phyloP scores from a whole-genome alignment of 2,888 invertebrate genomes.

The Mesorhabditis spiculigera region DNA sequence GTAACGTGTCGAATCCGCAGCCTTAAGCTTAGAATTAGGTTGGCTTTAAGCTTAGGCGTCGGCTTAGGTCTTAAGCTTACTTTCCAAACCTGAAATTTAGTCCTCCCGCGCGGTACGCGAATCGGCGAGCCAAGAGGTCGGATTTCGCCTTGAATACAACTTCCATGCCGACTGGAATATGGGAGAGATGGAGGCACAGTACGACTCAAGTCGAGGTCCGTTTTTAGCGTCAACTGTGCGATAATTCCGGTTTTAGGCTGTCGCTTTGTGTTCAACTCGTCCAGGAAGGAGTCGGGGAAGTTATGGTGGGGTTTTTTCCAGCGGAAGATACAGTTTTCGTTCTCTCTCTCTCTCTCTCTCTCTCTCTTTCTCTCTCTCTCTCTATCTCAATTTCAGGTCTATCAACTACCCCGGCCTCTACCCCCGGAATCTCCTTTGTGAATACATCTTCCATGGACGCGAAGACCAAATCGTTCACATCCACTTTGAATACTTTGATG shows the following conservation, averaged over 20 bases:
- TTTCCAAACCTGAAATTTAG: slow-evolving; percentile 12
- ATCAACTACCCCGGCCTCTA: slow-evolving; percentile 79
- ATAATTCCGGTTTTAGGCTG: slow-evolving; percentile 62
- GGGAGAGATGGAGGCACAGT: slow-evolving; percentile 34
- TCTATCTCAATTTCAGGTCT: slow-evolving; percentile 10
- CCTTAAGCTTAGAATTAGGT: too few relatives aligned
- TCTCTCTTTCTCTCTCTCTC: too few relatives aligned
- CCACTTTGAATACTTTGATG: slow-evolving; percentile 84
- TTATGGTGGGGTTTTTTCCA: slow-evolving; percentile 64
- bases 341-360: slow-evolving; percentile 67
- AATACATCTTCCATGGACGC: slow-evolving; percentile 80
- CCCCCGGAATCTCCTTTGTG: slow-evolving; percentile 81
- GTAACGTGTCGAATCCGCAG: slow-evolving; percentile 12
- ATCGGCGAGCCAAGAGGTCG: slow-evolving; percentile 22
- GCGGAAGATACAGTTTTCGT: too few relatives aligned
- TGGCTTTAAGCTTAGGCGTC: too few relatives aligned
- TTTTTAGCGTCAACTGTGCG: neutral
- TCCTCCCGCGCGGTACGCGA: slow-evolving; percentile 31
- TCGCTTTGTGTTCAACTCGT: slow-evolving; percentile 83
- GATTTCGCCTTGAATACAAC: slow-evolving; percentile 36
- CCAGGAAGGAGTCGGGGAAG: slow-evolving; percentile 74
- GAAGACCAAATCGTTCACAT: slow-evolving; percentile 65
- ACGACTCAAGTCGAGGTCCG: slow-evolving; percentile 34
- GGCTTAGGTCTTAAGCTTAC: too few relatives aligned
- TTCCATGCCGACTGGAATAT: slow-evolving; percentile 42